Evolutionary conservation across 2,888 invertebrate genomes (phyloP), one percentile per base, ranked within the genome.

Genomic region (Osmoderma eremita): DNA sequence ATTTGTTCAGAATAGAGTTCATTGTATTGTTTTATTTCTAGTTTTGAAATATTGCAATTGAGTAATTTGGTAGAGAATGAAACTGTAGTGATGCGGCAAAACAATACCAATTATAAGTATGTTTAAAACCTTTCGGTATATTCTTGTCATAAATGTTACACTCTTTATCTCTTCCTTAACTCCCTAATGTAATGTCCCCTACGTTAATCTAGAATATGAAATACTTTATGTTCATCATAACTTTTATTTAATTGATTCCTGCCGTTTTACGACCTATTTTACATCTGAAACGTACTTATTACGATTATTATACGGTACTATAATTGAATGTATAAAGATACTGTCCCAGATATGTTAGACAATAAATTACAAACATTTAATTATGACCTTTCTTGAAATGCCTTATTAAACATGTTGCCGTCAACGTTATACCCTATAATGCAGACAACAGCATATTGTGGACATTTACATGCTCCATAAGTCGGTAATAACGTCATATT

Each of bases 191-290:
- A 24, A 20, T 50, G n/a, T 41, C 42, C 30, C 30, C 50, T 6
- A 30, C 45, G 36, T 45, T 24, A 13, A 22, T 13, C 20, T 22
- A 51, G 41, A 51, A 41, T 63, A 63, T 41, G 50, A 50, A 63
- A 51, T 50, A 51, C 13, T n/a, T 41, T 63, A 50, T 22, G 51
- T 53, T 41, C 41, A 39, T 30, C 42, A 18, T 42, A 53, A 63
- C 13, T 63, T 63, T 53, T 24, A 63, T 63, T 63, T 63, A 63
- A 63, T 63, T 63, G 42, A 53, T 53, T 51, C 42, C 51, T 63
- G 39, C 24, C 41, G 30, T 53, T 63, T 53, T 63, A 53, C 18
- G 20, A 30, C 49, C 18, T 41, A 63, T 50, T 63, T 63, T 39
- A 63, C 51, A 41, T 51, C 51, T 22, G 41, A 51, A 63, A 63